These are phyloP conservation scores for Dicranocentrus wangi DNA, from an alignment of 2,888 invertebrate genomes.

Conservation along the genomic window DNA sequence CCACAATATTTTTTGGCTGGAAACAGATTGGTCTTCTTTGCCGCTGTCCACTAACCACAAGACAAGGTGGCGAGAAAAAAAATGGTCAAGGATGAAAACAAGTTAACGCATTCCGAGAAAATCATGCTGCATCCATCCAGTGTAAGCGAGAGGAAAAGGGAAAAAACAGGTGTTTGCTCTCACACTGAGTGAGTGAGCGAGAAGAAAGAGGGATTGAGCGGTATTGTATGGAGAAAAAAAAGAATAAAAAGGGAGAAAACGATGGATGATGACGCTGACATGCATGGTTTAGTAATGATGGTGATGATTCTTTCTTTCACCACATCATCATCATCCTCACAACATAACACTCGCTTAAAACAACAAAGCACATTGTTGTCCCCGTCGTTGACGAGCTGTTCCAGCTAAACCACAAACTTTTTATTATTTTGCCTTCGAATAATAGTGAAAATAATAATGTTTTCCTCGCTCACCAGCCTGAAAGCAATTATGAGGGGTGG, in stretches of 20 bases:
- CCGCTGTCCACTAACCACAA: neutral
- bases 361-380: conserved; percentile 32
- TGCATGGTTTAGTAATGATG: conserved; percentile 48
- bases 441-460: conserved; percentile 24
- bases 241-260: conserved; percentile 18
- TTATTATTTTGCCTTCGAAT: conserved; percentile 19
- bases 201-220: conserved; percentile 41
- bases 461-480: neutral
- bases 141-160: too few relatives aligned
- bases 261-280: conserved; percentile 45
- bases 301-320: conserved; percentile 31
- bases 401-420: conserved; percentile 12
- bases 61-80: neutral
- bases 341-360: neutral
- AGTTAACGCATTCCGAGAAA: neutral
- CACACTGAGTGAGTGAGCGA: too few relatives aligned
- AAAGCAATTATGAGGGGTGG: conserved; percentile 24
- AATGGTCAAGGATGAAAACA: conserved; percentile 3
- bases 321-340: conserved; percentile 25
- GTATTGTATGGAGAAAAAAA: neutral
- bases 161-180: conserved; percentile 66
- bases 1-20: conserved; percentile 1
- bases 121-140: neutral
- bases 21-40: conserved; percentile 18
- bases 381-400: neutral